Evolutionary conservation across 2,113 vertebrate species (phyloP), one percentile per base, ranked within the genome.

Genomic region (Epinephelus fuscoguttatus): DNA sequence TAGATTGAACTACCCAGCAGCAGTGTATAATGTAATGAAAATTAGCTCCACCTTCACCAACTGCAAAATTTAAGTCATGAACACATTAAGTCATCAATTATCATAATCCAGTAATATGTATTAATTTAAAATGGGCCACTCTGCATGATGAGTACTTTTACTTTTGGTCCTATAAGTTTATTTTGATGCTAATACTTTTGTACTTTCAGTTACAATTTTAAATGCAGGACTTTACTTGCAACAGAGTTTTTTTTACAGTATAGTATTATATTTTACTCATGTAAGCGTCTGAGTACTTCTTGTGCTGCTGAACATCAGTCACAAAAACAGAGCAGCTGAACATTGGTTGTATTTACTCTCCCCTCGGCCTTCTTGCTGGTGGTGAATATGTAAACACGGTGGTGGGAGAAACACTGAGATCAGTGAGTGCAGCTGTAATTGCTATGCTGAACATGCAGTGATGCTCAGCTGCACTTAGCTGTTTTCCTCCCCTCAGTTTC

Each of bases 391-490:
- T 61, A 67, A 81, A 62, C n/a, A 21, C 4, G 71, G 53, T 45
- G 71, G 17, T 27, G 80, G 75, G 21, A 72, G 74, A 81, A 7
- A 70, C 73, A 53, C 23, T 78, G 61, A 52, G 62, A 64, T 77
- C 77, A 1, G 63, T 69, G 73, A 70, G 59, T 50, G 49, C 78
- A 27, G 76, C 63, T 61, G 64, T 86, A 70, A 87, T 87, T 84
- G 56, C 78, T 76, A 69, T 84, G 84, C 88, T 76, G 82, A 86
- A 87, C 74, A 82, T 82, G 81, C 70, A 87, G 84, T 72, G 81
- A 75, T 78, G 72, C 82, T 79, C 78, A 72, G 77, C 76, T 71
- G 66, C 59, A 56, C 47, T 63, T 13, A n/a, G 45, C 37, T 47
- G 25, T 25, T 74, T 30, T 33, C 10, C 3, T 9, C 19, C 15